Base-by-base conservation (phyloP, 2,797 vertebrate species). In the Oryzias dopingdopingensis region DNA sequence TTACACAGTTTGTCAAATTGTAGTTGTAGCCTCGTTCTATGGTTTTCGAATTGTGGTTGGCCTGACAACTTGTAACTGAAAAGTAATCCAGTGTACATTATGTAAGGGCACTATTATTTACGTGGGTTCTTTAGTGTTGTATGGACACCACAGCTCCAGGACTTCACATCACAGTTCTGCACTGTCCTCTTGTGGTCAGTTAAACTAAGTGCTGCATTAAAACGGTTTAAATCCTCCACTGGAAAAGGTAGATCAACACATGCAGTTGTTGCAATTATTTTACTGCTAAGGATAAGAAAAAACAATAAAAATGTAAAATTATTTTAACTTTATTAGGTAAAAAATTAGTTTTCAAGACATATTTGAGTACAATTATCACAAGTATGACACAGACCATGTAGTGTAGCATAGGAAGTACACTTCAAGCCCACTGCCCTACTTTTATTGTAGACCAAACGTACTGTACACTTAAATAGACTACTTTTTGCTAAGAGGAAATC, bases 161-260 rank as follows among this genome's bases (percentile, higher is more conserved):
- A 20, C 8, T 49, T n/a, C n/a, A 42, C 6, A 57, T 17, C 43
- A 48, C 54, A 65, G 71, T 50, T 29, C 44, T 50, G 53, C 63
- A 83, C 64, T 83, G 84, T 84, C 88, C 82, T 53, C 90, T 18
- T 80, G 81, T 88, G 89, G 82, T 59, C 2, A 42, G 10, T 56
- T 53, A 46, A n/a, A 47, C 44, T 10, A 61, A 69, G 46, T 74
- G 59, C 62, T 65, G 44, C 42, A 59, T 52, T 44, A 58, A 60
- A 59, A 23, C 20, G 0, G 32, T 18, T 17, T 4, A 48, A 13
- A 43, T 32, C 15, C 26, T 53, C 16, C 41, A 57, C 10, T 55
- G 4, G 65, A 51, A 57, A 23, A 8, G 20, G 8, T 6, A 7
- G 24, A 2, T 32, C 29, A 32, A 32, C 29, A 32, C 7, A 7